Evolutionary conservation across 1,140 invertebrate species (phyloP), one percentile per base, ranked within the genome.

Genomic region (Sycobia sp.): DNA sequence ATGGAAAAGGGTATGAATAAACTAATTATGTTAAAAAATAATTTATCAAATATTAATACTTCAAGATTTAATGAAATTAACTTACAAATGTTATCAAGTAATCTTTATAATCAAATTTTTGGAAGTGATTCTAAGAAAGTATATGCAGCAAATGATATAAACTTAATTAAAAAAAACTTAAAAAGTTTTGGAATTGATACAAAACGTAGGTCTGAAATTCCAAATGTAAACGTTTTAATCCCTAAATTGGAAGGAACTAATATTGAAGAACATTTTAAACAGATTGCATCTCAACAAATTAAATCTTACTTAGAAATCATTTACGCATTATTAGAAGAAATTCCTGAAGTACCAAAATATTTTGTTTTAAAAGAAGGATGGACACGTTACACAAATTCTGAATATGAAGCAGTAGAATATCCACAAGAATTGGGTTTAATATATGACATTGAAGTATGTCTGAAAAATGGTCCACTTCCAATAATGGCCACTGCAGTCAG

Each of bases 371-470:
- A 82, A 55, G 73, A 86, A 71, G 96, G 97, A 0, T 99, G 97
- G 97, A 95, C 90, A 4, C 88, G 89, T 67, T 68, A 65, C 44
- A 74, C 77, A 41, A 62, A 78, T 13, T 67, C 79, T 10, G 69
- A 73, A 55, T 69, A 82, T 8, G 73, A 84, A 63, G 65, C 55
- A 16, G 89, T 95, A 7, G 81, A 86, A 51, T 88, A 85, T 73
- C 93, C 93, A 0, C 65, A 85, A 47, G 97, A 97, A 76, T 82
- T 91, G 70, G 90, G 88, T 8, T 76, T 98, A 10, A 87, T 99
- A 53, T 97, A 99, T 86, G 97, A 99, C 85, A 90, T 99, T 50
- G 97, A 99, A 86, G 91, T 96, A 13, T 91, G 96, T 70, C 86
- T 97, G 71, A 84, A 79, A 34, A 91, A 91, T 66, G 94, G 95